Base-by-base conservation (phyloP, 2,888 invertebrate genomes). In the Orthosia cruda region DNA sequence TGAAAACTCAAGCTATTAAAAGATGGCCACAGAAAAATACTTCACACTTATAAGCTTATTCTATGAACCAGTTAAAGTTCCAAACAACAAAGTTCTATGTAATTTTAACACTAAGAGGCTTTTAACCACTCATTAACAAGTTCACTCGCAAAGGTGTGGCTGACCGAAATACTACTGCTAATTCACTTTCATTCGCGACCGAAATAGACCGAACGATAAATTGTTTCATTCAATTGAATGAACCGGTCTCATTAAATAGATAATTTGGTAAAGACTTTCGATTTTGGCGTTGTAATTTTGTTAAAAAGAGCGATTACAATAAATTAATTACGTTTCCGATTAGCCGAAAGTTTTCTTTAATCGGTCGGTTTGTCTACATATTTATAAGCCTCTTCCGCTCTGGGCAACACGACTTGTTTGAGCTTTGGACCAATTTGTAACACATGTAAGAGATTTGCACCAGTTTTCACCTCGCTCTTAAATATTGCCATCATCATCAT, bases 131-230 rank as follows among this genome's bases (percentile, higher is more conserved):
- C 71, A 82, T 82, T 83, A 83, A 85, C 73, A 85, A 69, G 76
- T 77, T 58, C 74, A 57, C 61, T 68, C 32, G 20, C 20, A 3
- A 67, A 71, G 75, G 77, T 58, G 74, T 23, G 71, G 72, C 74
- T 83, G 88, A 86, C 86, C 90, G 87, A 88, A 88, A 89, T 89
- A 88, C 65, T 76, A 77, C 86, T 88, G 91, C 91, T 91, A 92
- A 92, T 92, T 93, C 92, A 91, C 89, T 92, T 92, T 92, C 90
- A 80, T 88, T 83, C 77, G 70, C 75, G 52, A 63, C 63, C 80
- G 74, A 77, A 80, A 85, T 87, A 85, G 85, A 90, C 75, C 78
- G 80, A 80, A 85, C 71, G 59, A 73, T 78, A 70, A 77, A 63
- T 55, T 69, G 50, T 71, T 80, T 79, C 81, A 81, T 81, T 84